These are phyloP conservation scores for Turnix velox DNA, from an alignment of 2,113 vertebrate species.

Conservation along the genomic window DNA sequence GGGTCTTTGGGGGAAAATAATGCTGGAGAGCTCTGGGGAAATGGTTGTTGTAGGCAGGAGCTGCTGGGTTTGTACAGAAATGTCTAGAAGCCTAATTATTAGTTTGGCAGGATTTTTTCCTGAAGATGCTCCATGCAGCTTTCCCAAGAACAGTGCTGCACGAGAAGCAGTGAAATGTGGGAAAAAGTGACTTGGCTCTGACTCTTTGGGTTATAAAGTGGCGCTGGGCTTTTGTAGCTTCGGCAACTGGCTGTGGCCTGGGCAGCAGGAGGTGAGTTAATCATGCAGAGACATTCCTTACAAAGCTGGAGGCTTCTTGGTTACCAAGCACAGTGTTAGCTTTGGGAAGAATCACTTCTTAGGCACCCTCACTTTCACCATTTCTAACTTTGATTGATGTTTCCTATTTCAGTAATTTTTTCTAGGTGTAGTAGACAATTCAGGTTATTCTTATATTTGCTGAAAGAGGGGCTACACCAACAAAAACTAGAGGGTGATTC, in stretches of 20 bases:
- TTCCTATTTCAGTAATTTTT: not conserved
- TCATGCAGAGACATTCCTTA: not conserved
- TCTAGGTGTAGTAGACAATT: not conserved
- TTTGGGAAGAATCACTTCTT: not conserved
- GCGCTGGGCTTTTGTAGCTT: not conserved
- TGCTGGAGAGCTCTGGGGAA: fast-evolving
- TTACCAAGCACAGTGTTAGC: not conserved
- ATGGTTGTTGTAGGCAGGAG: not conserved
- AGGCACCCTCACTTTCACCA: not conserved
- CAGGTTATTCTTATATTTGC: not conserved
- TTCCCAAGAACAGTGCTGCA: not conserved
- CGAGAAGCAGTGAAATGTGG: not conserved
- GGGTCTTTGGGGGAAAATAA: not conserved
- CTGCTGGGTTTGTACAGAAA: not conserved
- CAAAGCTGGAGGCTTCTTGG: not conserved
- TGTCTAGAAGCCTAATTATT: not conserved
- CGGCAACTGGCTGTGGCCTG: not conserved
- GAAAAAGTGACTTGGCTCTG: not conserved
- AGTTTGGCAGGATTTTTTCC: not conserved
- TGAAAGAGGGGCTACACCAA: too few relatives aligned
- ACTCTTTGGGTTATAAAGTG: not conserved
- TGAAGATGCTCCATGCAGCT: not conserved
- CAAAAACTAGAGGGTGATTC: too few relatives aligned
- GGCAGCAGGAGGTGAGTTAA: not conserved
- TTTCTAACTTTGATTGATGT: not conserved